Evolutionary conservation across 1,140 invertebrate genomes (phyloP), one percentile per base, ranked within the genome.

Genomic region (Araneus ventricosus): DNA sequence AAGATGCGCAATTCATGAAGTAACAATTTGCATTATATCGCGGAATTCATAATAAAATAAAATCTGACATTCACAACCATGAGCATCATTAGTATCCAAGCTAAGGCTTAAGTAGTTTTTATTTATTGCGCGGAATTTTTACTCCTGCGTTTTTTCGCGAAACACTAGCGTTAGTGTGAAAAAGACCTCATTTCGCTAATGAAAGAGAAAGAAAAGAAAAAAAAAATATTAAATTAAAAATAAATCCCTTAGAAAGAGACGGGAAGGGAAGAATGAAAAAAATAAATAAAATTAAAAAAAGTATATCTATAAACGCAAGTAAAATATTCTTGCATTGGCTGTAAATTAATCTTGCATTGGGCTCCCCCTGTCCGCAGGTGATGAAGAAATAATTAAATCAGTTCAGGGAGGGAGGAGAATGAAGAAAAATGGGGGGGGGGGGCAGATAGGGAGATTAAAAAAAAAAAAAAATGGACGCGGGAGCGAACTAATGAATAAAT

Each of bases 311-410:
- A 91, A 91, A 91, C 45, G 57, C 34, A 63, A 91, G 79, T 91
- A 61, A 91, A 84, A 91, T 91, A 67, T 63, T 87, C 91, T 79
- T 86, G 34, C 84, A 93, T 86, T 85, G 91, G 37, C 82, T 70
- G 91, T 93, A 93, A 93, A 93, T 86, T 93, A 93, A 86, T 88
- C 85, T 88, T 87, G 61, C 91, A 93, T 93, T 67, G 70, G 91
- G 67, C 39, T 82, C 30, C 45, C 27, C 30, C 7, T 82, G 57
- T 63, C 61, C 61, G 70, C 70, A 93, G 92, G 92, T 89, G 92
- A 93, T 93, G 92, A 89, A 88, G 87, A 89, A 93, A 93, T 93
- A 93, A 93, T 93, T 93, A 93, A 93, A 93, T 93, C 92, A 93
- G 91, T 67, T 24, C 22, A 27, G 84, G 41, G 82, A 61, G 90